Percentiles rank a stretch among this genome's conserved stretches.
These are phyloP conservation scores for Lepeophtheirus nordmannii DNA, from an alignment of 2,888 invertebrate species.

Conservation along the genomic window DNA sequence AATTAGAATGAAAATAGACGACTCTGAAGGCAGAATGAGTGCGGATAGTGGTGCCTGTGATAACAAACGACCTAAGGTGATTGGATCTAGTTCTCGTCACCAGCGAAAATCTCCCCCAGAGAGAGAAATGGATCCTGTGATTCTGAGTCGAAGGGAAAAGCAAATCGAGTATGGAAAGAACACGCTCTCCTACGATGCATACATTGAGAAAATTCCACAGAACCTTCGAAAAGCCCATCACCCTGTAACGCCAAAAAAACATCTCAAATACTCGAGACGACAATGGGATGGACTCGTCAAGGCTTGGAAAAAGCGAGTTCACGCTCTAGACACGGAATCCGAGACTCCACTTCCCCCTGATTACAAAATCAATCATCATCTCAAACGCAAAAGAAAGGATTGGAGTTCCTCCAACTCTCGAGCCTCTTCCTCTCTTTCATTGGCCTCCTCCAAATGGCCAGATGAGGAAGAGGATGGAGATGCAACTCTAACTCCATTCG, in stretches of 20 bases:
- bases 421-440: background rate
- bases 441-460: background rate
- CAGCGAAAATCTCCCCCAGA: background rate
- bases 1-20: too few species aligned
- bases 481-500: background rate
- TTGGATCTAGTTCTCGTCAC: too few species aligned
- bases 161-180: constrained; percentile 91
- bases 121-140: constrained; percentile 52
- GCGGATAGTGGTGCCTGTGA: too few species aligned
- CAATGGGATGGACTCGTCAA: constrained; percentile 80
- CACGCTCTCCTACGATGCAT: constrained; percentile 68
- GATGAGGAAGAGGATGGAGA: background rate
- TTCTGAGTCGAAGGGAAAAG: constrained; percentile 65
- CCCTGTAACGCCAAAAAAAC: constrained; percentile 78
- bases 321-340: constrained; percentile 49
- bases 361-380: background rate
- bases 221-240: constrained; percentile 49
- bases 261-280: constrained; percentile 58
- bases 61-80: too few species aligned
- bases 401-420: background rate
- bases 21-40: too few species aligned
- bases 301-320: constrained; percentile 69
- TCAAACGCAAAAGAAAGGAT: background rate
- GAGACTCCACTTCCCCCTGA: constrained; percentile 2
- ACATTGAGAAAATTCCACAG: constrained; percentile 48